Evolutionary conservation across 2,113 vertebrate species (phyloP).

Genomic region (Trematomus loennbergii): DNA sequence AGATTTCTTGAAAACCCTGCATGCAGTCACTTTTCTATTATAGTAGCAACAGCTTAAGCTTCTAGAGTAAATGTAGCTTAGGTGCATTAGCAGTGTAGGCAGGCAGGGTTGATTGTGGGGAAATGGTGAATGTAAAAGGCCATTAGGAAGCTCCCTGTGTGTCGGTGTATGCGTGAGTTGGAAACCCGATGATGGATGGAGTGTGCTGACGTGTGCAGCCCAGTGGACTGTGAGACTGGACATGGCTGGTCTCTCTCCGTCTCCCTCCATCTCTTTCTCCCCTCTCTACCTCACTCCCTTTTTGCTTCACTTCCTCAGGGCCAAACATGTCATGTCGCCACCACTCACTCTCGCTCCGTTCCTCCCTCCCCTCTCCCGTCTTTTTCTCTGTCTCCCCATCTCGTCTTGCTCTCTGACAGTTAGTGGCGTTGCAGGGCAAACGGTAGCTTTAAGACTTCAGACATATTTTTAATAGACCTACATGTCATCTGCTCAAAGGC

Average conservation of each 20-base stretch:
- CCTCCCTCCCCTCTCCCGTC: constrained; percentile 17
- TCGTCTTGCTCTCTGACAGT: constrained; percentile 58
- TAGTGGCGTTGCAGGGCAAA: constrained; percentile 59
- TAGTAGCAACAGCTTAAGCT: constrained; percentile 23
- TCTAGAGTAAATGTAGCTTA: constrained; percentile 54
- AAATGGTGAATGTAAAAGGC: constrained; percentile 78
- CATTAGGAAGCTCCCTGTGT: constrained; percentile 70
- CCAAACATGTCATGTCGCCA: constrained; percentile 75
- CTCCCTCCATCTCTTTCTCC: constrained; percentile 64
- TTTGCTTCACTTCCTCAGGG: constrained; percentile 77
- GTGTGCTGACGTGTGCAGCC: constrained; percentile 79
- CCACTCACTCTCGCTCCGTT: constrained; percentile 47
- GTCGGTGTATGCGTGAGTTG: constrained; percentile 48
- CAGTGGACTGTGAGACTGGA: constrained; percentile 81
- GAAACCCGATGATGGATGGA: constrained; percentile 78
- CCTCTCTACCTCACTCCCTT: constrained; percentile 64
- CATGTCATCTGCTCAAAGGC: constrained; percentile 36
- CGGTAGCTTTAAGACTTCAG: constrained; percentile 51
- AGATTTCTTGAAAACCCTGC: not conserved
- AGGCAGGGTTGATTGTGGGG: constrained; percentile 63
- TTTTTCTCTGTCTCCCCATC: not conserved
- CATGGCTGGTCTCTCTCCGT: constrained; percentile 77
- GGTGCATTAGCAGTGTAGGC: constrained; percentile 65
- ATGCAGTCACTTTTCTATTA: constrained; percentile 1
- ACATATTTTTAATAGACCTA: constrained; percentile 59